These are phyloP conservation scores for Tetramorium parvispinum DNA, from an alignment of 1,140 invertebrate species.

Conservation along the genomic window DNA sequence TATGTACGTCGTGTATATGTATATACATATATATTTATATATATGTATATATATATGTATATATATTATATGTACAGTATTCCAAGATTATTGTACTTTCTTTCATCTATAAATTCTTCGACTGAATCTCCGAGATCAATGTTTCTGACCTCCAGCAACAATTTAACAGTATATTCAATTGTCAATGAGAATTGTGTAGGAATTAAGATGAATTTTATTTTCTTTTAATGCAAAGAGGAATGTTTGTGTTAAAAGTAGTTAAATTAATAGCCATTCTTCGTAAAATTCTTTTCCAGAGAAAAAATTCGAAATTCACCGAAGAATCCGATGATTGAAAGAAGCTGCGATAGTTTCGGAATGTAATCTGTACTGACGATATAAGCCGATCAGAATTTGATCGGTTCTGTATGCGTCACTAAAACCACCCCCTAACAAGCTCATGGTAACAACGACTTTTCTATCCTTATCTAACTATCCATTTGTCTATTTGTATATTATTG, in stretches of 20 bases:
- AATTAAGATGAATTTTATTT: not conserved
- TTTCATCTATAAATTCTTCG: slow-evolving; percentile 25
- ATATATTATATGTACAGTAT: slow-evolving; percentile 27
- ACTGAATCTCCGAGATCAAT: slow-evolving; percentile 14
- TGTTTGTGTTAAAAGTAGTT: not conserved
- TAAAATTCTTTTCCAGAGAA: not conserved
- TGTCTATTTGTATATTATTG: slow-evolving; percentile 23
- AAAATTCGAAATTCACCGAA: not conserved
- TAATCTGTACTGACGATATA: slow-evolving; percentile 51
- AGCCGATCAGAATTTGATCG: slow-evolving; percentile 64
- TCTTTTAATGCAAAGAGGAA: not conserved
- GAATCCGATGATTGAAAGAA: slow-evolving; percentile 36
- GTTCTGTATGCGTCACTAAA: slow-evolving; percentile 73
- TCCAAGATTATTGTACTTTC: slow-evolving; percentile 32
- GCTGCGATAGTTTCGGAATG: slow-evolving; percentile 23
- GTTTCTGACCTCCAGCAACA: not conserved
- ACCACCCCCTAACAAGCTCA: slow-evolving; percentile 78
- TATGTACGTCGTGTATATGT: slow-evolving; percentile 44
- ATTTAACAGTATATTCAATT: not conserved
- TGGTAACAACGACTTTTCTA: slow-evolving; percentile 56
- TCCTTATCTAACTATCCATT: slow-evolving; percentile 38
- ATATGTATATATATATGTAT: not conserved
- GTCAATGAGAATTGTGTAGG: not conserved
- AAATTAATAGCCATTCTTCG: not conserved
- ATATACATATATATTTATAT: not conserved